These are phyloP conservation scores for Planiliza haematocheilus DNA, from an alignment of 2,113 vertebrate species.

Conservation along the genomic window DNA sequence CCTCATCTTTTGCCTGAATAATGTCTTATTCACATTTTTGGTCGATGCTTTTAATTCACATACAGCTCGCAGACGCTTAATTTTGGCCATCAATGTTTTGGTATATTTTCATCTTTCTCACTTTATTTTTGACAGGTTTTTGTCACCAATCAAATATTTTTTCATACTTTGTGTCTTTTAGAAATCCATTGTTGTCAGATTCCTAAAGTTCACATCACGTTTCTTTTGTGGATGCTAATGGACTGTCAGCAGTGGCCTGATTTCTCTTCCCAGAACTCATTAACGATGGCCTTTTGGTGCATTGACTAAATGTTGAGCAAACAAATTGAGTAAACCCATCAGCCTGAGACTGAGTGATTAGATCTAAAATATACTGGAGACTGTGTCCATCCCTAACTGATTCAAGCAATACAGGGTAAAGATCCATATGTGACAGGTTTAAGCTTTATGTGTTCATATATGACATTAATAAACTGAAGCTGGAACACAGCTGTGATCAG, in stretches of 20 bases:
- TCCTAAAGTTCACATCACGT: constrained; percentile 1
- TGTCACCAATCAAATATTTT: too few relatives aligned
- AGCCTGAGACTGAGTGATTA: constrained; percentile 8
- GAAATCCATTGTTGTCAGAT: background rate
- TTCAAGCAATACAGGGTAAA: background rate
- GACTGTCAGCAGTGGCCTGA: constrained; percentile 32
- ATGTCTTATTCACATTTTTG: background rate
- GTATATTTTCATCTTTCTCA: background rate
- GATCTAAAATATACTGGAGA: background rate
- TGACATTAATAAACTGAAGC: background rate
- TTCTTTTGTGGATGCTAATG: constrained; percentile 30
- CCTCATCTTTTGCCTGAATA: background rate
- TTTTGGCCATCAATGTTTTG: background rate
- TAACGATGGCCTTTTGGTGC: constrained; percentile 40
- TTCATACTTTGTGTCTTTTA: background rate
- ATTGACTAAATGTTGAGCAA: constrained; percentile 30
- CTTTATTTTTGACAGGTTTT: background rate
- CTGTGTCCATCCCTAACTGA: background rate
- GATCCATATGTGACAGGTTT: background rate
- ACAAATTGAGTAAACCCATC: constrained; percentile 34
- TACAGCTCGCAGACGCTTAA: too few relatives aligned
- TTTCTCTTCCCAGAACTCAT: constrained; percentile 54
- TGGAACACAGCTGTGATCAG: background rate
- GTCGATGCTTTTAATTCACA: too few relatives aligned
- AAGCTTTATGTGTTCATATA: background rate